phyloP scores from a whole-genome alignment of 2,888 invertebrate species.

The Heliconius ismenius region DNA sequence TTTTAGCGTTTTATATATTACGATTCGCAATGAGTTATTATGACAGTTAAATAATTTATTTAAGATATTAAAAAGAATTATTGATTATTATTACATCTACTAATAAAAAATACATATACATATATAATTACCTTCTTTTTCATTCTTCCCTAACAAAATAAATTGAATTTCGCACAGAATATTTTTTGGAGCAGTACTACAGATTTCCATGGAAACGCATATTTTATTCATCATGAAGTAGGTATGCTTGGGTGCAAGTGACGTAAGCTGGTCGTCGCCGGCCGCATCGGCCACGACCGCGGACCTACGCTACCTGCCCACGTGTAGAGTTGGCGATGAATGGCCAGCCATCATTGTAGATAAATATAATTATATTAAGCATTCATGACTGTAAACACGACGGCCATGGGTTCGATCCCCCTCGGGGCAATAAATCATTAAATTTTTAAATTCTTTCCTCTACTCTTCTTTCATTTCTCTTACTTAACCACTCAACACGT shows the following conservation, averaged over 20 bases:
- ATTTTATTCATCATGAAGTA: conserved; percentile 4
- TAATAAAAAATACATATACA: too few relatives aligned
- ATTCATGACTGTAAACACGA: neutral
- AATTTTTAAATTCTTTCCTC: neutral
- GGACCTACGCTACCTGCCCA: conserved; percentile 34
- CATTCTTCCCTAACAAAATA: neutral
- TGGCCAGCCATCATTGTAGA: conserved; percentile 21
- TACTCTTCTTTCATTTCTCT: too few relatives aligned
- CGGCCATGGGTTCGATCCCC: neutral
- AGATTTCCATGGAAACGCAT: neutral
- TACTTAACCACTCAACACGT: too few relatives aligned
- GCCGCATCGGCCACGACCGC: conserved; percentile 23
- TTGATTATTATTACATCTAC: neutral
- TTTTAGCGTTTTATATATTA: neutral
- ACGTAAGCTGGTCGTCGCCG: conserved; percentile 28
- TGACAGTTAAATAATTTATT: neutral
- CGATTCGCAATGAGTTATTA: neutral
- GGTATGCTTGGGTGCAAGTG: conserved; percentile 23
- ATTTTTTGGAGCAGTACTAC: neutral
- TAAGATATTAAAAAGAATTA: neutral
- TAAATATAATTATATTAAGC: neutral
- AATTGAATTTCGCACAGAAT: neutral
- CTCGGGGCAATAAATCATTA: neutral
- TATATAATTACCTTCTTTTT: too few relatives aligned
- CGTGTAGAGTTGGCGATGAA: conserved; percentile 28